Evolutionary conservation across 2,113 vertebrate species (phyloP).

Genomic region (Misgurnus anguillicaudatus): DNA sequence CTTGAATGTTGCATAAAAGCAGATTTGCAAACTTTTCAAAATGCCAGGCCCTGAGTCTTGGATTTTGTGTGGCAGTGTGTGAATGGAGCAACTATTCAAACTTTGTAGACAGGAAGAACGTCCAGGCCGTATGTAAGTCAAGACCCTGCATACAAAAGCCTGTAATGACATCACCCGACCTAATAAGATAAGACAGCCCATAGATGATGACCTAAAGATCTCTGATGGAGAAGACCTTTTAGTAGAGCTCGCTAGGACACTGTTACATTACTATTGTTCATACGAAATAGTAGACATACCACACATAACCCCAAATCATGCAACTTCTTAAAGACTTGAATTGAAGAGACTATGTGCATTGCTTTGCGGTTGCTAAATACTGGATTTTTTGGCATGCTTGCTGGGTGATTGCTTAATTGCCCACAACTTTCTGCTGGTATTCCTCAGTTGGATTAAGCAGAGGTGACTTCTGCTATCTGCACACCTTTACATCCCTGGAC

Average conservation of each 20-base stretch:
- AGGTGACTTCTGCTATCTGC: not conserved
- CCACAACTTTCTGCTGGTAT: too few species aligned
- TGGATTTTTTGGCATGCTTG: too few species aligned
- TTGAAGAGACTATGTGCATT: too few species aligned
- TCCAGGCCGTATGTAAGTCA: conserved; percentile 52
- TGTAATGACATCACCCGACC: conserved; percentile 67
- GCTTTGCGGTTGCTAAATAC: too few species aligned
- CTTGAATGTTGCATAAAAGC: conserved; percentile 55
- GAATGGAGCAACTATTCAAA: conserved; percentile 64
- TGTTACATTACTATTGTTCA: not conserved
- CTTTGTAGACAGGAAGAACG: conserved; percentile 55
- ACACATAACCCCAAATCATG: too few species aligned
- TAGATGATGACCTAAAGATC: conserved; percentile 17
- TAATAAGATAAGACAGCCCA: conserved; percentile 33
- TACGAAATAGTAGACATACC: too few species aligned
- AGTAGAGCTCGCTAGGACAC: not conserved
- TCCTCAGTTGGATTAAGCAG: not conserved
- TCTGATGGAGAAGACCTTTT: not conserved
- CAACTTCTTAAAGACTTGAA: too few species aligned
- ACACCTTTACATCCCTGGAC: conserved; percentile 57
- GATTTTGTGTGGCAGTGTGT: conserved; percentile 62
- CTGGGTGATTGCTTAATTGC: too few species aligned
- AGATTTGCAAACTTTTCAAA: conserved; percentile 58
- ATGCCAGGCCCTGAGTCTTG: conserved; percentile 33
- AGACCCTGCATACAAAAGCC: conserved; percentile 48